phyloP scores from a whole-genome alignment of 2,888 invertebrate species.

The Ecliptopera silaceata region DNA sequence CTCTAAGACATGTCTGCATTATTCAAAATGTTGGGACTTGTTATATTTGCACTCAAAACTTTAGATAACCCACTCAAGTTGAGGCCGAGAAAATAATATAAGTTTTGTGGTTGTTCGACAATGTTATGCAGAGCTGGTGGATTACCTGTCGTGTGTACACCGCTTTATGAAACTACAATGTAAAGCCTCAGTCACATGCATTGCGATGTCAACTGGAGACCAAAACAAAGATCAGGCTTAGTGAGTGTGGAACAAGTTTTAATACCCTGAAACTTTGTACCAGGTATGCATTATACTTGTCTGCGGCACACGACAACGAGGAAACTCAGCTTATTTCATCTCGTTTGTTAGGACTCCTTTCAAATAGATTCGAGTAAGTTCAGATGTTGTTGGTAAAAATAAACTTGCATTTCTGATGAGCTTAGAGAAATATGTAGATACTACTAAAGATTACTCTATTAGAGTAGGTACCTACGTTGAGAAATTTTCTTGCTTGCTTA shows the following conservation, averaged over 20 bases:
- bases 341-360: constrained; percentile 7
- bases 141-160: constrained; percentile 49
- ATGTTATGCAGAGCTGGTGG: constrained; percentile 41
- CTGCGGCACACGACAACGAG: constrained; percentile 6
- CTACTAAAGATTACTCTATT: no score
- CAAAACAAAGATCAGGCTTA: constrained; percentile 33
- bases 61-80: constrained; percentile 64
- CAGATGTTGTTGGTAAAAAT: neutral
- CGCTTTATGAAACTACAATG: constrained; percentile 50
- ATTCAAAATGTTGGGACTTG: constrained; percentile 65
- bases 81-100: constrained; percentile 66
- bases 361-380: neutral
- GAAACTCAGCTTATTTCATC: constrained; percentile 14
- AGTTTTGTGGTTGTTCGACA: constrained; percentile 50
- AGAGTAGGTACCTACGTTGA: no score
- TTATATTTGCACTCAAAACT: constrained; percentile 76
- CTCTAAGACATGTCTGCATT: constrained; percentile 54
- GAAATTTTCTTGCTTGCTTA: no score
- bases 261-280: constrained; percentile 31
- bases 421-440: neutral
- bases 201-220: constrained; percentile 32
- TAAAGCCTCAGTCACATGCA: constrained; percentile 39
- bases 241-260: constrained; percentile 30
- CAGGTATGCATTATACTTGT: no score
- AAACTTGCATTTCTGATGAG: neutral